phyloP scores from a whole-genome alignment of 2,888 invertebrate genomes.

The Drosophila recens region DNA sequence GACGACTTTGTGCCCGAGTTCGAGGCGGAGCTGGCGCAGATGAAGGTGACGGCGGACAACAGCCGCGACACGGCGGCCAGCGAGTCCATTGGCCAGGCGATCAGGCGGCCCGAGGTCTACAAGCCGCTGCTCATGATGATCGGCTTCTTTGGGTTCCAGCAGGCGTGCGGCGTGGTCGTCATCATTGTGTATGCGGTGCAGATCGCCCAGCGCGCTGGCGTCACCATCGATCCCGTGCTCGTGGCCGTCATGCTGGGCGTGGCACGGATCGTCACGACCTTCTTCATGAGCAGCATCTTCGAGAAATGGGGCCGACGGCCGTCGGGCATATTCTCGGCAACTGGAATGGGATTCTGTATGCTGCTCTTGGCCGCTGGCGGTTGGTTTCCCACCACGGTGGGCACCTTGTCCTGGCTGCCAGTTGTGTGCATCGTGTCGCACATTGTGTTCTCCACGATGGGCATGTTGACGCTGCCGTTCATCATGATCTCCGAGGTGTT shows the following conservation, averaged over 20 bases:
- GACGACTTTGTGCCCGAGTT: constrained; percentile 81
- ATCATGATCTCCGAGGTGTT: constrained; percentile 91
- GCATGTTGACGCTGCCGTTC: constrained; percentile 89
- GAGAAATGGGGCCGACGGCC: constrained; percentile 88
- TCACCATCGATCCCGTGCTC: constrained; percentile 88
- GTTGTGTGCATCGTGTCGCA: constrained; percentile 81
- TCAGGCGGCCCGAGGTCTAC: constrained; percentile 83
- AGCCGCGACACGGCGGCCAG: constrained; percentile 73
- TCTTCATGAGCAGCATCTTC: constrained; percentile 88
- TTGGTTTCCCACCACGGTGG: constrained; percentile 83
- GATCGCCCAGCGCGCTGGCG: constrained; percentile 88
- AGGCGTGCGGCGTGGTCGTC: constrained; percentile 90
- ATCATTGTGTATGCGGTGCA: constrained; percentile 90
- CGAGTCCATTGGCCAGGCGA: constrained; percentile 75
- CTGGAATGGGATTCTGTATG: constrained; percentile 88
- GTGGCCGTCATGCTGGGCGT: constrained; percentile 89
- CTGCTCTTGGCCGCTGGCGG: constrained; percentile 86
- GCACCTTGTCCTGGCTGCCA: constrained; percentile 75
- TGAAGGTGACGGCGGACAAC: constrained; percentile 78
- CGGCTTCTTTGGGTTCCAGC: constrained; percentile 89
- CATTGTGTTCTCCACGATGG: constrained; percentile 86
- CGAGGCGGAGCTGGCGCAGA: constrained; percentile 80
- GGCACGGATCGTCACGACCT: constrained; percentile 88
- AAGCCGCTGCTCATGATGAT: constrained; percentile 86
- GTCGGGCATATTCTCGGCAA: constrained; percentile 88